Evolutionary conservation across 2,888 invertebrate genomes (phyloP), one percentile per base, ranked within the genome.

Genomic region (Lithosia quadra): DNA sequence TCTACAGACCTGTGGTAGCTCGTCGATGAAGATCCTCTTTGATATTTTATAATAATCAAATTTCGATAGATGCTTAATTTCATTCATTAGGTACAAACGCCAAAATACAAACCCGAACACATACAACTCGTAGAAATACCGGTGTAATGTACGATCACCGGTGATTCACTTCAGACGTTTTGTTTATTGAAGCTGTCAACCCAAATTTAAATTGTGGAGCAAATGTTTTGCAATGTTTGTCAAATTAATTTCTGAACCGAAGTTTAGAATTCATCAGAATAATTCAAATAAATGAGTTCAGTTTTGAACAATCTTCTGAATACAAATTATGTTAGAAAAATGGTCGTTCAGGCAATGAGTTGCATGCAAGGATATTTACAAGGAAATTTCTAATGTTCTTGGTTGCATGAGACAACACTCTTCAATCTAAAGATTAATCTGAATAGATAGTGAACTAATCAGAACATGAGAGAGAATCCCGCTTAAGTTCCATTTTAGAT

Each of bases 161-260:
- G n/a, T 49, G 49, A 49, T 9, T 49, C 49, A 49, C 1, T n/a
- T n/a, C 49, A 49, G n/a, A 49, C 49, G 49, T 49, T 49, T 43
- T 49, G 49, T 49, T 49, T 49, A 49, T 49, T 49, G n/a, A n/a
- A 9, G 18, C 49, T 49, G 49, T 49, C 49, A 49, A n/a, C 49
- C 49, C n/a, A 18, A 49, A 49, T 49, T 49, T 2, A n/a, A 49
- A 49, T 49, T 49, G 15, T n/a, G n/a, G 49, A 49, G 49, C n/a
- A n/a, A 49, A 49, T n/a, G 49, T 49, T 49, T 49, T n/a, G 49
- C 49, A 49, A 49, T 49, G 43, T 49, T 49, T 49, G 49, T 49
- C n/a, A 49, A 49, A 49, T 43, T 43, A 43, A 43, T 43, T 43
- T 18, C 39, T 39, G 39, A 13, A 39, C 39, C 15, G 49, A 49